These are phyloP conservation scores for Pocillopora damicornis DNA, from an alignment of 64 coral and sea anemone species.

Conservation along the genomic window DNA sequence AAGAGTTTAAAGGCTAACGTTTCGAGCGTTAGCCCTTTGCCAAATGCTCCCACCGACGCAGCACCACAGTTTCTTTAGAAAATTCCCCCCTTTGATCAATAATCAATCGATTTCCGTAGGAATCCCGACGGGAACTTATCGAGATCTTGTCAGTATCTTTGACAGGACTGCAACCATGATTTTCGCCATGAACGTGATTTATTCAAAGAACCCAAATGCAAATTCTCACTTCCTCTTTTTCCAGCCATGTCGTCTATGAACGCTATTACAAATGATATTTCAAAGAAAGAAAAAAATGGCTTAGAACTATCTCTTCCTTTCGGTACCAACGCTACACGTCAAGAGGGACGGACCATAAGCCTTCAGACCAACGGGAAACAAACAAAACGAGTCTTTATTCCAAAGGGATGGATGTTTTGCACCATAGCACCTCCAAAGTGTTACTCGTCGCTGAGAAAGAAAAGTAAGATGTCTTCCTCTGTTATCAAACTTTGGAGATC, in stretches of 20 bases:
- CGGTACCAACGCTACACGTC: neutral
- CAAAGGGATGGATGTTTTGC: conserved; percentile 67
- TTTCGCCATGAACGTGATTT: no score
- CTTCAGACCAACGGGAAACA: conserved; percentile 29
- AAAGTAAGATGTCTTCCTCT: neutral
- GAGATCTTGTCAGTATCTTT: no score
- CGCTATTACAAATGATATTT: neutral
- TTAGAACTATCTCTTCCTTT: neutral
- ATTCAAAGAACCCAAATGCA: neutral
- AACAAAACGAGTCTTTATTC: conserved; percentile 55
- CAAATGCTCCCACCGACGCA: no score
- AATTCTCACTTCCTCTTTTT: neutral
- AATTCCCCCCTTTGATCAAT: no score
- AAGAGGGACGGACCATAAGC: conserved; percentile 40
- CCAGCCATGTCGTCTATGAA: neutral
- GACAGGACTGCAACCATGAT: no score
- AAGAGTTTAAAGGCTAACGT: no score
- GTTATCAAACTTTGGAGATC: neutral
- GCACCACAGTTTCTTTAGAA: no score
- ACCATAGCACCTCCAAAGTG: conserved; percentile 39
- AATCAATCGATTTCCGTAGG: no score
- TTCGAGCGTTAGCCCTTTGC: no score
- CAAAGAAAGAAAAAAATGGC: neutral
- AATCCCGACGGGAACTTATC: no score
- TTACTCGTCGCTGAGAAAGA: conserved; percentile 39